Base-by-base conservation (phyloP, 2,797 vertebrate species). In the Lithobates pipiens region DNA sequence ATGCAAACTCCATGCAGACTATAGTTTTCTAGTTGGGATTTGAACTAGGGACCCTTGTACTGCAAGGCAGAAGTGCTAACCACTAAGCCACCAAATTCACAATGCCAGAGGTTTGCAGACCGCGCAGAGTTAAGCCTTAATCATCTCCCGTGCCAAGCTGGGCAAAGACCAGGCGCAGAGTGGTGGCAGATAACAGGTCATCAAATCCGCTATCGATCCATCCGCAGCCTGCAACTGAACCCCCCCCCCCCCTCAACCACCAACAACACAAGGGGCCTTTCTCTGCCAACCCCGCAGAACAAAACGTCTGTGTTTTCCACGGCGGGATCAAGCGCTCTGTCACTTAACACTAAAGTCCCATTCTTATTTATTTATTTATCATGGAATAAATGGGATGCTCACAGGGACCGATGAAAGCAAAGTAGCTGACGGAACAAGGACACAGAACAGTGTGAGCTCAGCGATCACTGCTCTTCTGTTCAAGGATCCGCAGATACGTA, bases 301-400 rank as follows among this genome's bases (percentile, higher is more conserved):
- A 87, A 87, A 79, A 75, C 85, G 32, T 69, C 85, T 83, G 85
- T 86, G 85, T 87, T 76, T 76, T 77, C 85, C 36, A 7, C 80
- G 69, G 32, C 54, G 42, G 34, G 85, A 87, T 87, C 85, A 69
- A 83, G 80, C 76, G 39, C 34, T 27, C 70, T 76, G 85, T 87
- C 85, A 87, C 76, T 87, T 87, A 83, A 75, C 85, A 83, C 85
- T 63, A 27, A 69, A 54, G 80, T 80, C 61, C 29, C 76, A 25
- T 74, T 83, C 72, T 77, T 83, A 83, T 79, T 73, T 86, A 86
- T 86, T 86, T 86, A 86, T 86, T 82, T 87, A 77, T 65, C 57
- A 36, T 10, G 70, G 68, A 87, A 83, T 83, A 78, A 75, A 83
- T 61, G 76, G 76, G 85, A 87, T 61, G 80, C 57, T 75, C 70